Conservation (phyloP, 1,140 invertebrate genomes). For the Kradibia gibbosae region DNA sequence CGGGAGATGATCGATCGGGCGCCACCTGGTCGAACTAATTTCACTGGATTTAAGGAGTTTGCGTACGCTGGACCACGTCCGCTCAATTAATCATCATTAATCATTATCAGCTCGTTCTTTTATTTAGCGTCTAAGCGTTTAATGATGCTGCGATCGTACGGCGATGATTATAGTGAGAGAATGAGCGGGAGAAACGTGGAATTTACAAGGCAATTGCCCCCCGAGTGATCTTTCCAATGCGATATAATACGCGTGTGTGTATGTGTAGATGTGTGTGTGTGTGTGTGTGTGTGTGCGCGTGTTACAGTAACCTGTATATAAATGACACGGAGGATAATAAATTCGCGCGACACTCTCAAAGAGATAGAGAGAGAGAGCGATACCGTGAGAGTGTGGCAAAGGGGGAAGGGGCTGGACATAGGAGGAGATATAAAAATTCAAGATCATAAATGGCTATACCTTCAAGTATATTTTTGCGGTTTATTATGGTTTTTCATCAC, state of each 20-base stretch:
- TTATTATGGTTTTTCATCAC: conserved; percentile 9
- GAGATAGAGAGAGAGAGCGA: background rate
- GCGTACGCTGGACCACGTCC: background rate
- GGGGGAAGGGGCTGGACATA: background rate
- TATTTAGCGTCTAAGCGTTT: conserved; percentile 4
- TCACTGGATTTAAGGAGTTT: background rate
- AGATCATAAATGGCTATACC: background rate
- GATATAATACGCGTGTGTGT: no score
- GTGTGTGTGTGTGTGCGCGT: background rate
- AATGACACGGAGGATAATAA: conserved; percentile 28
- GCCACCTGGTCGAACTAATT: background rate
- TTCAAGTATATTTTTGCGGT: background rate
- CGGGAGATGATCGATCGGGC: background rate
- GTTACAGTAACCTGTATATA: no score
- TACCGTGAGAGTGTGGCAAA: background rate
- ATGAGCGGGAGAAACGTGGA: background rate
- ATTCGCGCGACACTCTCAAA: conserved; percentile 28
- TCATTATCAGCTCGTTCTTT: conserved; percentile 16
- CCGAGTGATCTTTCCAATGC: background rate
- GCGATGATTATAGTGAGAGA: background rate
- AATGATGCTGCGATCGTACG: conserved; percentile 18
- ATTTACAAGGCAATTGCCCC: conserved; percentile 47
- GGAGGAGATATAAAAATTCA: background rate
- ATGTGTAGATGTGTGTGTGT: background rate
- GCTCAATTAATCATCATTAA: conserved; percentile 43